phyloP scores from a whole-genome alignment of 2,797 vertebrate species.

The Varecia variegata region DNA sequence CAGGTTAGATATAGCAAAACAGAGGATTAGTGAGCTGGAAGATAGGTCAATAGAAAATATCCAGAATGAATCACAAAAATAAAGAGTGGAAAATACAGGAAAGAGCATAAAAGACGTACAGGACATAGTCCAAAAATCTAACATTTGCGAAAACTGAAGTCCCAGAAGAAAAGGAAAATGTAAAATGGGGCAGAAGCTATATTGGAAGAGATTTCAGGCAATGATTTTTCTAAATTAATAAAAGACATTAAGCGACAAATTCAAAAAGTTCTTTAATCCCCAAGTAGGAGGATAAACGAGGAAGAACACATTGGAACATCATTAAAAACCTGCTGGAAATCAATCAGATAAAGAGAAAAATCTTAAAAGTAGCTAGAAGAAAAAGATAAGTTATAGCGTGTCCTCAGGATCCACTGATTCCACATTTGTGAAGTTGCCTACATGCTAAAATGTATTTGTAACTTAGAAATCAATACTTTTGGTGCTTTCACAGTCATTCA shows the following conservation, averaged over 20 bases:
- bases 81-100: background rate
- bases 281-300: background rate
- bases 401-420: background rate
- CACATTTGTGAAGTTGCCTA: background rate
- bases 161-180: background rate
- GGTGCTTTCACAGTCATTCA: background rate
- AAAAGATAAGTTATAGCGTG: background rate
- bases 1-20: background rate
- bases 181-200: background rate
- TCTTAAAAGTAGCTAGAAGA: background rate
- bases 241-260: background rate
- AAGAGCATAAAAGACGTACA: background rate
- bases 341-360: background rate
- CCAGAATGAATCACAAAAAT: background rate
- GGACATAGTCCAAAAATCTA: no score
- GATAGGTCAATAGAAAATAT: background rate
- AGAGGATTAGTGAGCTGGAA: background rate
- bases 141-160: background rate
- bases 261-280: background rate
- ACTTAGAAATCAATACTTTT: no score
- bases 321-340: background rate
- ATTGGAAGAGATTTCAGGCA: background rate
- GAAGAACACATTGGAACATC: background rate
- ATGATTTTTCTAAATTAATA: background rate
- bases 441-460: no score